These are phyloP conservation scores for Sialia sialis DNA, from an alignment of 2,113 vertebrate genomes.

Conservation along the genomic window DNA sequence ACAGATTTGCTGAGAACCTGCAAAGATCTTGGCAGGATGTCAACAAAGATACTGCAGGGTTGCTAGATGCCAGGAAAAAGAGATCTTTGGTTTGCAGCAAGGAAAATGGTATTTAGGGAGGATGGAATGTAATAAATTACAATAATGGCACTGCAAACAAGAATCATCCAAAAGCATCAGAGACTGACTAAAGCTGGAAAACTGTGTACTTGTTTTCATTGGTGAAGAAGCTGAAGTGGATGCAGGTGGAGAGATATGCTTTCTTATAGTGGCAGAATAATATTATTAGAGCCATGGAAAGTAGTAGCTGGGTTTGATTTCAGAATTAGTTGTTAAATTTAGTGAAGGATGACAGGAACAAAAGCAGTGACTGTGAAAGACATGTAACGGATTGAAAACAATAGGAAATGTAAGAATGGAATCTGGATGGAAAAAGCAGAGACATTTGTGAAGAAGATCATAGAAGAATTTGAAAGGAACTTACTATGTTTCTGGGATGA, in stretches of 20 bases:
- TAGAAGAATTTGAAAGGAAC: neutral
- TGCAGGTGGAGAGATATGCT: neutral
- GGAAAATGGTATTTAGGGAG: slow-evolving; percentile 36
- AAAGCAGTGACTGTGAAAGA: neutral
- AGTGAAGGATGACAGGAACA: neutral
- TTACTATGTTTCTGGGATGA: neutral
- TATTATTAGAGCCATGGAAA: neutral
- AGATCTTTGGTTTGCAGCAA: slow-evolving; percentile 36
- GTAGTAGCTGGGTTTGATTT: neutral
- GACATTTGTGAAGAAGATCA: neutral
- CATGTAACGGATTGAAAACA: neutral
- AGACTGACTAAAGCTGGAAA: neutral
- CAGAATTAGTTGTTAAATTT: neutral
- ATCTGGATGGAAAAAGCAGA: neutral
- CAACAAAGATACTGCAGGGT: slow-evolving; percentile 50
- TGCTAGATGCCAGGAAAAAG: slow-evolving; percentile 44
- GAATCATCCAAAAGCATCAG: neutral
- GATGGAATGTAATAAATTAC: slow-evolving; percentile 31
- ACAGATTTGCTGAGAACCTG: slow-evolving; percentile 65
- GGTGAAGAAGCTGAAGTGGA: neutral
- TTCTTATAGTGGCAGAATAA: neutral
- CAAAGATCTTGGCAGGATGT: slow-evolving; percentile 53
- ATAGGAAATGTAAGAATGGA: neutral
- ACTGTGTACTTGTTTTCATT: neutral
- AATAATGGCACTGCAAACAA: neutral